A percentile compares a stretch with the other conserved stretches of the same genome.
Conservation (phyloP, 2,797 vertebrate species). For the Epinephelus malabaricus region DNA sequence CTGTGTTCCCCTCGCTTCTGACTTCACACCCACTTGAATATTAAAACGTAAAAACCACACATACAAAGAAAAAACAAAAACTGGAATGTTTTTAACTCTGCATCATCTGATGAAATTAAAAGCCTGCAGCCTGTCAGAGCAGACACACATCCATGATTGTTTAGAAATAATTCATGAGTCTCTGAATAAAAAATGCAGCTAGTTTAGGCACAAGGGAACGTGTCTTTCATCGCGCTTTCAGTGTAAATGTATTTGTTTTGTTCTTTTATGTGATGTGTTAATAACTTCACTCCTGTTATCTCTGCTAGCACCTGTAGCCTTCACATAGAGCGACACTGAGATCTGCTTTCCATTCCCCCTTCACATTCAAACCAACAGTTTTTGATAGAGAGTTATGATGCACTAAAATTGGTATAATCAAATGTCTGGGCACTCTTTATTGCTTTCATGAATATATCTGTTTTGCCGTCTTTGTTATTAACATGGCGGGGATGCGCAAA, state of each 20-base stretch:
- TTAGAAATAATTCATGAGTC: slow-evolving; percentile 66
- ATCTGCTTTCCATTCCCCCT: slow-evolving; percentile 9
- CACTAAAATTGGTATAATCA: slow-evolving; percentile 50
- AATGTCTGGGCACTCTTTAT: slow-evolving; percentile 56
- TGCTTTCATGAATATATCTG: slow-evolving; percentile 57
- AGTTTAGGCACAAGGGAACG: slow-evolving; percentile 22
- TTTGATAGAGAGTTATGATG: slow-evolving; percentile 49
- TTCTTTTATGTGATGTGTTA: slow-evolving; percentile 37
- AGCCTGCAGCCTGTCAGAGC: slow-evolving; percentile 28
- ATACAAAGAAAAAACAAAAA: slow-evolving; percentile 14
- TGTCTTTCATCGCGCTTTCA: slow-evolving; percentile 39
- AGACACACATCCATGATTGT: slow-evolving; percentile 40
- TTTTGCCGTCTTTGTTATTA: slow-evolving; percentile 48
- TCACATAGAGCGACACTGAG: slow-evolving; percentile 9
- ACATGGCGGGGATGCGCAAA: slow-evolving; percentile 36
- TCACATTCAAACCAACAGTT: slow-evolving; percentile 10
- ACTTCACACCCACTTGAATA: slow-evolving; percentile 18
- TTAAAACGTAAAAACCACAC: slow-evolving; percentile 19
- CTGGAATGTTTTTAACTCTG: background rate
- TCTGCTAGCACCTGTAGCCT: slow-evolving; percentile 31
- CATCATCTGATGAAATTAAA: slow-evolving; percentile 25
- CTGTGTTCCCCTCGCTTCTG: slow-evolving; percentile 1
- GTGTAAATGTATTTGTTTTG: slow-evolving; percentile 46
- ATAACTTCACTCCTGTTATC: slow-evolving; percentile 30
- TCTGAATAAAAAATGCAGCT: slow-evolving; percentile 51